Evolutionary conservation across 1,140 invertebrate genomes (phyloP).

Genomic region (Drosophila orena): DNA sequence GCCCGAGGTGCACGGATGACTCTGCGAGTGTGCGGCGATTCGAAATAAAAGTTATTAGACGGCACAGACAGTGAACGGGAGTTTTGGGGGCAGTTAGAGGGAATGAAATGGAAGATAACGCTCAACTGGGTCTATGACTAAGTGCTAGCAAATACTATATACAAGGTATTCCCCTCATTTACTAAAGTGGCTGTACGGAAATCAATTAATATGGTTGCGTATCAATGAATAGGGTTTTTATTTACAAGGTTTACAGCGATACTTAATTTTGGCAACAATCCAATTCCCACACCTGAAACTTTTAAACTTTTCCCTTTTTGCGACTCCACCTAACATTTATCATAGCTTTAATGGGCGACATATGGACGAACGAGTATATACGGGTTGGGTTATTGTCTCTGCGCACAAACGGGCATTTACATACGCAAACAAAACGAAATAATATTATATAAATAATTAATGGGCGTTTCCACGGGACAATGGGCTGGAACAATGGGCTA

Average conservation of each 20-base stretch:
- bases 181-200: neutral
- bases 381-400: conserved; percentile 12
- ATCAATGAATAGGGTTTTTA: neutral
- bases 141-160: conserved; percentile 7
- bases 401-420: conserved; percentile 38
- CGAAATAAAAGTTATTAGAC: neutral
- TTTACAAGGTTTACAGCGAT: neutral
- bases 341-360: conserved; percentile 9
- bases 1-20: conserved; percentile 81
- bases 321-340: neutral
- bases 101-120: conserved; percentile 24
- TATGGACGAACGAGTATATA: conserved; percentile 8
- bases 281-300: too few species aligned
- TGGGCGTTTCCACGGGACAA: conserved; percentile 49
- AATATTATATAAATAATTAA: conserved; percentile 64
- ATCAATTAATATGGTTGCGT: neutral
- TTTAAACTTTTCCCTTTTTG: neutral
- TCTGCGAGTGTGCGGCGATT: conserved; percentile 39
- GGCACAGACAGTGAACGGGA: neutral
- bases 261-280: neutral
- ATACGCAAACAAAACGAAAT: conserved; percentile 52
- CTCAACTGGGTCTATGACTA: conserved; percentile 9
- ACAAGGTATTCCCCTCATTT: neutral
- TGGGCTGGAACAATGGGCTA: conserved; percentile 20
- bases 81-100: neutral